A percentile compares a stretch with the other conserved stretches of the same genome.
Evolutionary conservation across 2,797 vertebrate species (phyloP).

Genomic region (Rhadinocentrus ornatus): DNA sequence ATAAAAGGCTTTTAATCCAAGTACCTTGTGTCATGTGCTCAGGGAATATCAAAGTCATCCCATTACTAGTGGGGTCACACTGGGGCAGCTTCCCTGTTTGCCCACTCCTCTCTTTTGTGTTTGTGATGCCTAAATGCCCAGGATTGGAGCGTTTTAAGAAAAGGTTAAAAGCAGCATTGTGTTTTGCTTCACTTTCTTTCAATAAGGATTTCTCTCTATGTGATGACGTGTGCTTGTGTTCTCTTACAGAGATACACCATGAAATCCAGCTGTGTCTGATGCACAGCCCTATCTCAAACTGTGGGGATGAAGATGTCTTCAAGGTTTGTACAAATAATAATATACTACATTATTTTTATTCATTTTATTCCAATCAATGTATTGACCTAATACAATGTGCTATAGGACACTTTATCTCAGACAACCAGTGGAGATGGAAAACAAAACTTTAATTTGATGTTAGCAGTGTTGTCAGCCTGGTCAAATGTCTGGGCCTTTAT

Average conservation of each 20-base stretch:
- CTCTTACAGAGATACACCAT: slow-evolving; percentile 36
- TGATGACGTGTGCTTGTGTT: slow-evolving; percentile 18
- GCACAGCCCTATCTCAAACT: slow-evolving; percentile 28
- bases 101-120: slow-evolving; percentile 52
- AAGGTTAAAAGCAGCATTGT: slow-evolving; percentile 63
- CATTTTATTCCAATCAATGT: neutral
- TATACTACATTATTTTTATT: neutral
- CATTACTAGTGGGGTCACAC: slow-evolving; percentile 71
- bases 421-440: slow-evolving; percentile 23
- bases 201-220: slow-evolving; percentile 6
- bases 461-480: slow-evolving; percentile 56
- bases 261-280: slow-evolving; percentile 33
- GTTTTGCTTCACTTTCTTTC: slow-evolving; percentile 37
- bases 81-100: slow-evolving; percentile 57
- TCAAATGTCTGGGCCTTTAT: slow-evolving; percentile 55
- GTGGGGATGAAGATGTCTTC: slow-evolving; percentile 1
- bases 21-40: slow-evolving; percentile 68
- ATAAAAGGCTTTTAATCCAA: slow-evolving; percentile 83
- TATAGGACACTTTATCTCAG: slow-evolving; percentile 14
- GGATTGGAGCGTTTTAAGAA: slow-evolving; percentile 58
- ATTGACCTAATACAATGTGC: slow-evolving; percentile 3
- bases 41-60: slow-evolving; percentile 82
- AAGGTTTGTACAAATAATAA: neutral
- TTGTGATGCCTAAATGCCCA: slow-evolving; percentile 67
- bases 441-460: slow-evolving; percentile 61